Base-by-base conservation (phyloP, 2,888 invertebrate species). In the Galerucella nymphaeae region DNA sequence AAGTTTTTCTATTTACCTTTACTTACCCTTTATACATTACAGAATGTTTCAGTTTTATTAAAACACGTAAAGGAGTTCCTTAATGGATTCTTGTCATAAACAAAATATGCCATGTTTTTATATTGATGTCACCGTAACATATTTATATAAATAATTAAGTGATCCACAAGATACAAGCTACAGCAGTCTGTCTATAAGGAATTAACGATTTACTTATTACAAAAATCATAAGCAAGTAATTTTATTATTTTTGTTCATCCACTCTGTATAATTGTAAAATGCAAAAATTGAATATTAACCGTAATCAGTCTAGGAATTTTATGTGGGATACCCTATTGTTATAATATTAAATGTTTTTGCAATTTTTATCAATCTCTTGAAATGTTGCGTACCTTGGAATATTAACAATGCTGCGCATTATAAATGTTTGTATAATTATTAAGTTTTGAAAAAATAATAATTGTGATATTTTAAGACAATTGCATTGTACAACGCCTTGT, bases 321-420 rank as follows among this genome's bases (percentile, higher is more conserved):
- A 42, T 58, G 66, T 66, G 66, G 66, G 58, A 57, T 66, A 59
- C 58, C 11, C 57, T 42, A 66, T 66, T 66, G 66, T 66, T 66
- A 58, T 41, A 55, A 41, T 66, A 66, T 66, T 42, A 55, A 58
- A 66, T 8, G 66, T 66, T 66, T 66, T 66, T 58, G 66, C 66
- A 66, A 66, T 58, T 66, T 65, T 66, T 66, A 58, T 66, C 38
- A 13, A 41, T 58, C 66, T 42, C 66, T 14, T 66, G 66, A 20
- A 58, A 66, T 66, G 66, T 45, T 66, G 66, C 66, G 20, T 45
- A 41, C 66, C 66, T 66, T 66, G 66, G 41, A 66, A 66, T 65
- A 65, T 18, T 66, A 45, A 55, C 38, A 66, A 66, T 66, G 57
- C 57, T 58, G 57, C 14, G 18, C 20, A 41, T 50, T 23, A 66